Conservation (phyloP, 1,140 invertebrate genomes). For the Palaemon carinicauda region DNA sequence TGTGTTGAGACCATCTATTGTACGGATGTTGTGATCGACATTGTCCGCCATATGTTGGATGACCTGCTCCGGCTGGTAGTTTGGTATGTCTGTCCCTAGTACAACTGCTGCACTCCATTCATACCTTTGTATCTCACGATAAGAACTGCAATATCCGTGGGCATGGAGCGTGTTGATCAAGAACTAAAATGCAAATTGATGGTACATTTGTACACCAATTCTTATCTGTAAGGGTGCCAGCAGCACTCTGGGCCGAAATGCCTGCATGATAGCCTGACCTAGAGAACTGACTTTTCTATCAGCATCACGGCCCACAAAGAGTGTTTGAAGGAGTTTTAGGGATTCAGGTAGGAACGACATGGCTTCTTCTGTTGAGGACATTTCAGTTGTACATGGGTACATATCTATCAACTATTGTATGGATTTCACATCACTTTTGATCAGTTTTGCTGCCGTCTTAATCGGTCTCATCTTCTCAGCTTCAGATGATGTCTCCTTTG, state of each 20-base stretch:
- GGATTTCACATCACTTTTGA: not conserved
- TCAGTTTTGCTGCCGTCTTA: not conserved
- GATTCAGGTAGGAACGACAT: not conserved
- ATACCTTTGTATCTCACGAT: conserved; percentile 52
- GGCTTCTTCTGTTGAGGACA: no score
- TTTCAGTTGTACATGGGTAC: not conserved
- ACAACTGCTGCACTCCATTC: not conserved
- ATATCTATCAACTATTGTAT: not conserved
- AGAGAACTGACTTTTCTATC: conserved; percentile 41
- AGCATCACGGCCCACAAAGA: not conserved
- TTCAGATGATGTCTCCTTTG: not conserved
- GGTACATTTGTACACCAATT: conserved; percentile 60
- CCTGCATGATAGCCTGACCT: conserved; percentile 61
- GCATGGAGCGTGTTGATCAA: no score
- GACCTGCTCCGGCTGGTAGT: not conserved
- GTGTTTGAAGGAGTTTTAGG: not conserved
- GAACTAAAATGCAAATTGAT: conserved; percentile 59
- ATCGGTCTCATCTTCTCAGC: not conserved
- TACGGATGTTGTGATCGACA: no score
- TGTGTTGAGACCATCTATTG: no score
- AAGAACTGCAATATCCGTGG: no score
- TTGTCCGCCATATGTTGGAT: conserved; percentile 3
- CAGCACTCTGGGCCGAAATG: no score
- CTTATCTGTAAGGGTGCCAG: conserved; percentile 61
- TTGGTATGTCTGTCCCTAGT: not conserved